phyloP scores from a whole-genome alignment of 2,797 vertebrate genomes.

The Anguilla marmorata region DNA sequence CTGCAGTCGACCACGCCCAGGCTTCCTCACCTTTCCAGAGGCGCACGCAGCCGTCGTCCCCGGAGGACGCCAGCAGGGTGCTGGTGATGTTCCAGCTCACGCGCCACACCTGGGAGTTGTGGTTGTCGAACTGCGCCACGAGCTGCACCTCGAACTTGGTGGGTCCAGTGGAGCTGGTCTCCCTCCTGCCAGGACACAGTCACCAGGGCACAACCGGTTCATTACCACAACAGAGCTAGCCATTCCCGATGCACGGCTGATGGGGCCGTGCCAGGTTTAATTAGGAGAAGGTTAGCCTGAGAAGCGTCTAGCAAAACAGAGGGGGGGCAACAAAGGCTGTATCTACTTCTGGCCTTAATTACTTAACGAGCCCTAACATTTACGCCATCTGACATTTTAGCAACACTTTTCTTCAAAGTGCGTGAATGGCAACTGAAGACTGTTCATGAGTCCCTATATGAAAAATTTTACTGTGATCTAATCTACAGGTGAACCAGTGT shows the following conservation, averaged over 20 bases:
- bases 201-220: neutral
- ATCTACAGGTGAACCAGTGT: too few species aligned
- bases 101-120: slow-evolving; percentile 97
- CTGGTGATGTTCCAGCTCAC: slow-evolving; percentile 81
- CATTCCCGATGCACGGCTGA: neutral
- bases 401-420: too few species aligned
- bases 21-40: slow-evolving; percentile 88
- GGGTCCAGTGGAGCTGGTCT: slow-evolving; percentile 82
- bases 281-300: neutral
- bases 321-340: too few species aligned
- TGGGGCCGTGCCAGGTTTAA: neutral
- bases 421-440: too few species aligned
- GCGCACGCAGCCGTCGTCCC: slow-evolving; percentile 94
- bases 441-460: too few species aligned
- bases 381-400: too few species aligned
- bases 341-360: too few species aligned
- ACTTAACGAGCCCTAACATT: too few species aligned
- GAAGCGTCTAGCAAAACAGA: neutral
- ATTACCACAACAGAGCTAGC: neutral
- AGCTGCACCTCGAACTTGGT: slow-evolving; percentile 94
- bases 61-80: slow-evolving; percentile 92
- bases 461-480: too few species aligned
- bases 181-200: slow-evolving; percentile 76
- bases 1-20: neutral
- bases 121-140: slow-evolving; percentile 95